Conservation (phyloP, 2,797 vertebrate species). For the Pseudomugil gertrudae region DNA sequence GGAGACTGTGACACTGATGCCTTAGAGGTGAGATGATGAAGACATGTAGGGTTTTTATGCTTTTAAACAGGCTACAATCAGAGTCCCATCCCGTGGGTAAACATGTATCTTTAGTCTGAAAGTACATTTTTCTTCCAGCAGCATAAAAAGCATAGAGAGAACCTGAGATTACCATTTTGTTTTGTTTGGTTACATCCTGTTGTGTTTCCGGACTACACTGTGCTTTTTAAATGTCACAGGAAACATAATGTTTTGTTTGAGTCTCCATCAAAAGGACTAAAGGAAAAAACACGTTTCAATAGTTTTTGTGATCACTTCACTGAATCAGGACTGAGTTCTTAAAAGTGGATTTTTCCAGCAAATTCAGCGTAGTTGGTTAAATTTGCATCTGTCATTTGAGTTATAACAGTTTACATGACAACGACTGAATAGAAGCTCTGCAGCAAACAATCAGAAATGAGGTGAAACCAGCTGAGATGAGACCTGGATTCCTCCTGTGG, state of each 20-base stretch:
- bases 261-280: not conserved
- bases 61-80: no score
- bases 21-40: constrained; percentile 85
- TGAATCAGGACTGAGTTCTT: no score
- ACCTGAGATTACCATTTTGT: not conserved
- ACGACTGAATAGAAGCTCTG: constrained; percentile 25
- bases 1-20: constrained; percentile 92
- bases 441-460: constrained; percentile 17
- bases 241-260: not conserved
- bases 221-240: constrained; percentile 31
- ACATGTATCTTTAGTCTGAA: not conserved
- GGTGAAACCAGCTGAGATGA: constrained; percentile 33
- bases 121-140: not conserved
- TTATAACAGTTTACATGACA: constrained; percentile 22
- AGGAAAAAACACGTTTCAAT: not conserved
- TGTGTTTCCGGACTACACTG: constrained; percentile 6
- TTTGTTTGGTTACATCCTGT: constrained; percentile 41
- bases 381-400: constrained; percentile 17
- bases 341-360: no score
- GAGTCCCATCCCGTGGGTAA: not conserved
- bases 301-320: not conserved
- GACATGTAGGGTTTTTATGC: not conserved
- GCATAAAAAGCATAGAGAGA: no score
- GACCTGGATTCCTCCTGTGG: constrained; percentile 30
- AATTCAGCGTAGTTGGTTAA: no score